phyloP scores from a whole-genome alignment of 1,140 invertebrate species.

The Zaprionus ornatus region DNA sequence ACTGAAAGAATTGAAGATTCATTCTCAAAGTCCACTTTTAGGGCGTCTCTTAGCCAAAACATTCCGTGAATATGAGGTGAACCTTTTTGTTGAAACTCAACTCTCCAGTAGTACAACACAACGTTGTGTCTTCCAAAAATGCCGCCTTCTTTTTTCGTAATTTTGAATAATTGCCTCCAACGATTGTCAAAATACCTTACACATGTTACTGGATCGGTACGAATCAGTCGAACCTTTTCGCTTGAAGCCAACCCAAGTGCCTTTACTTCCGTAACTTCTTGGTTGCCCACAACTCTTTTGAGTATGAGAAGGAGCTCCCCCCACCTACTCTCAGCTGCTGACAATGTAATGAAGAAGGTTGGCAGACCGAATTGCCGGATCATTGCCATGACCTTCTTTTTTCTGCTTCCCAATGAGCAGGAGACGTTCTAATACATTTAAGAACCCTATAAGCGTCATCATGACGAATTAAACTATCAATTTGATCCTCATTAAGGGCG shows the following conservation, averaged over 20 bases:
- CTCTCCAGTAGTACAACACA: background rate
- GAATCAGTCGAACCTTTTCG: no score
- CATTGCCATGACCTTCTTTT: slow-evolving; percentile 21
- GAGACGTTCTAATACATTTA: slow-evolving; percentile 13
- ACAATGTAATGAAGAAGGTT: slow-evolving; percentile 5
- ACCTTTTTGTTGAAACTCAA: background rate
- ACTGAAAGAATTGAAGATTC: background rate
- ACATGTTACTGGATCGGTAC: no score
- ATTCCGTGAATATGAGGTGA: background rate
- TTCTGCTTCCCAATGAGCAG: slow-evolving; percentile 25
- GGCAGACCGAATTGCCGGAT: slow-evolving; percentile 11
- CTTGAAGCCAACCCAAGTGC: no score
- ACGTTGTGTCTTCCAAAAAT: no score
- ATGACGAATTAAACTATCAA: background rate
- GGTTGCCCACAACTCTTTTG: background rate
- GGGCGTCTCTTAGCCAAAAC: background rate
- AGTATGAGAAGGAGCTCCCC: no score
- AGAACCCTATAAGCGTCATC: background rate
- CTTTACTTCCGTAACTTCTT: background rate
- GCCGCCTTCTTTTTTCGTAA: no score
- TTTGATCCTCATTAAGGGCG: slow-evolving; percentile 5
- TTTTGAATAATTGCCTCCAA: no score
- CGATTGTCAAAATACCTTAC: no score
- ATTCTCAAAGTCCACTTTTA: slow-evolving; percentile 1
- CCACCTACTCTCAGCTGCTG: background rate